A percentile compares a stretch with the other conserved stretches of the same genome.
Conservation (phyloP, 1,140 invertebrate species). For the Drosophila kurseongensis region DNA sequence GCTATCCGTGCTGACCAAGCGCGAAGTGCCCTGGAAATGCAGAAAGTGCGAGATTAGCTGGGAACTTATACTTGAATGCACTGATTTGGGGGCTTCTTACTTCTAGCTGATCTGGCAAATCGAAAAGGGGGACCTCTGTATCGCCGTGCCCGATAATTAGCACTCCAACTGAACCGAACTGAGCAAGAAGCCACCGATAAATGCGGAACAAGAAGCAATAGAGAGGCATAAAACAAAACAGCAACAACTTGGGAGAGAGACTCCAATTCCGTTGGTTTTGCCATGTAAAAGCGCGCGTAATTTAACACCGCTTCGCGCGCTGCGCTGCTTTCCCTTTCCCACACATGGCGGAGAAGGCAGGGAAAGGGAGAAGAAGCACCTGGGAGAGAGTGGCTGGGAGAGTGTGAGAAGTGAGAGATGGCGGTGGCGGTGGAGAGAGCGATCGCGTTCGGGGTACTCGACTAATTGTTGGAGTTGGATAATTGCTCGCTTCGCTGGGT, state of each 20-base stretch:
- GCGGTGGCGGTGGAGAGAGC: not conserved
- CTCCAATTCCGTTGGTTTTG: conserved; percentile 22
- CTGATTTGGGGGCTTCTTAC: not conserved
- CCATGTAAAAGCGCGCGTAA: conserved; percentile 77
- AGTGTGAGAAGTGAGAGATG: not conserved
- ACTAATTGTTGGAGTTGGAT: conserved; percentile 3
- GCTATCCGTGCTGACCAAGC: conserved; percentile 87
- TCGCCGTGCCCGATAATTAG: conserved; percentile 20
- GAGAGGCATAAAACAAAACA: conserved; percentile 27
- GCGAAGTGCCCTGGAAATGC: conserved; percentile 86
- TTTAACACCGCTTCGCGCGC: conserved; percentile 67
- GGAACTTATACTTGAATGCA: not conserved
- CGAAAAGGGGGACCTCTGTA: not conserved
- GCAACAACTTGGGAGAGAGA: conserved; percentile 6
- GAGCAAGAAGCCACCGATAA: conserved; percentile 41
- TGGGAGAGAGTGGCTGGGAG: conserved; percentile 11
- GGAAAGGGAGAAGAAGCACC: conserved; percentile 1
- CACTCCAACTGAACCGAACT: conserved; percentile 37
- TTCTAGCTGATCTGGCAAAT: conserved; percentile 7
- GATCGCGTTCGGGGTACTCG: conserved; percentile 15
- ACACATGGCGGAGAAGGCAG: conserved; percentile 16
- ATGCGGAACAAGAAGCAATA: conserved; percentile 35
- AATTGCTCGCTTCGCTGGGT: conserved; percentile 10
- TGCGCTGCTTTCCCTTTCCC: conserved; percentile 65
- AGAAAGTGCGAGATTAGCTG: not conserved